Percentiles rank a stretch among this genome's conserved stretches.
These are phyloP conservation scores for Venustoraphidia nigricollis DNA, from an alignment of 2,888 invertebrate genomes.

Conservation along the genomic window DNA sequence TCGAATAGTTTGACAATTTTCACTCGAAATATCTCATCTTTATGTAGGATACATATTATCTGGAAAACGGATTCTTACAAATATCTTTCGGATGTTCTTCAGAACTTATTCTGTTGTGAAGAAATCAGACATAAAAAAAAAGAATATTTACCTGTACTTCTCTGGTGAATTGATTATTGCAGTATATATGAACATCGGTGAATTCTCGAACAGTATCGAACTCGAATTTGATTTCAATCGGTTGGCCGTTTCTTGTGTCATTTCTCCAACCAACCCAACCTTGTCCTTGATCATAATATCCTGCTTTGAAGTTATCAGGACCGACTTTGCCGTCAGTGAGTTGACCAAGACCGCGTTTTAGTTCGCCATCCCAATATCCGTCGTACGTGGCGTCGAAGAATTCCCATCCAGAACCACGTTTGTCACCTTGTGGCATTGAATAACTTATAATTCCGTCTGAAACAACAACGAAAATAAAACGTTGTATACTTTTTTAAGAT, in stretches of 20 bases:
- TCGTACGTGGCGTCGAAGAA: conserved; percentile 77
- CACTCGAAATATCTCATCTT: too few species aligned
- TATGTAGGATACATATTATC: too few species aligned
- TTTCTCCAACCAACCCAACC: conserved; percentile 90
- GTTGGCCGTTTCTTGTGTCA: conserved; percentile 45
- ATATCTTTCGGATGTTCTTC: too few species aligned
- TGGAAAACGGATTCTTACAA: too few species aligned
- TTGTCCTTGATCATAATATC: conserved; percentile 42
- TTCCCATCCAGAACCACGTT: conserved; percentile 62
- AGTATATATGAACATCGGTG: conserved; percentile 62
- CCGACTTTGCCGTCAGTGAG: conserved; percentile 70
- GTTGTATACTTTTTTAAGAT: not conserved
- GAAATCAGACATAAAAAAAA: too few species aligned
- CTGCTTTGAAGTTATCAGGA: conserved; percentile 53
- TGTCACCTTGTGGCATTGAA: conserved; percentile 78
- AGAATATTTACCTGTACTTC: conserved; percentile 52
- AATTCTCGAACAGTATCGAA: conserved; percentile 82
- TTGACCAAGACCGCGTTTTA: conserved; percentile 68
- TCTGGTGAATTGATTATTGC: conserved; percentile 73
- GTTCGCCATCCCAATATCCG: conserved; percentile 62
- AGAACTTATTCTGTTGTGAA: too few species aligned
- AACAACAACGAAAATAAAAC: conserved; percentile 9
- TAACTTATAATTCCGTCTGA: conserved; percentile 73
- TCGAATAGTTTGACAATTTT: too few species aligned
- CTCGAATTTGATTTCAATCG: conserved; percentile 58